phyloP scores from a whole-genome alignment of 1,140 invertebrate species.

The Drosophila subobscura region DNA sequence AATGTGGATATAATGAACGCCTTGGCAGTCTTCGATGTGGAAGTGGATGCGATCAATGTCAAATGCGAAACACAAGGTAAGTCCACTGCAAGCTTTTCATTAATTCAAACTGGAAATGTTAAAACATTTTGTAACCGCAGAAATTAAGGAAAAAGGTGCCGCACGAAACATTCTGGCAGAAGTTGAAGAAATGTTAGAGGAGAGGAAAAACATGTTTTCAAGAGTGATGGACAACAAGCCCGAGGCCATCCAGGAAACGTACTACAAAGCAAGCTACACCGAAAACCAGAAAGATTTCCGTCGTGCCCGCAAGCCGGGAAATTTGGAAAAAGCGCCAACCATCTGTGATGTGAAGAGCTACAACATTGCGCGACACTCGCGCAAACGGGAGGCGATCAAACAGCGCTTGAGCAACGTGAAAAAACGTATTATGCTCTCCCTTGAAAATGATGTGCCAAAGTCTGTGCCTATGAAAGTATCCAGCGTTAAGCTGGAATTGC shows the following conservation, averaged over 20 bases:
- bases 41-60: neutral
- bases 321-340: neutral
- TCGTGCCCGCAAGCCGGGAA: neutral
- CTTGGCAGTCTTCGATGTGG: conserved; percentile 14
- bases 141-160: neutral
- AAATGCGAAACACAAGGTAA: conserved; percentile 1
- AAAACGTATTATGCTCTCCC: conserved; percentile 48
- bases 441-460: conserved; percentile 21
- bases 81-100: neutral
- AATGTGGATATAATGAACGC: conserved; percentile 15
- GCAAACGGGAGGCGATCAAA: conserved; percentile 33
- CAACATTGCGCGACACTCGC: conserved; percentile 43
- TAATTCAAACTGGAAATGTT: too few relatives aligned
- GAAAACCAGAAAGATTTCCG: neutral
- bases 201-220: neutral
- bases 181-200: conserved; percentile 39
- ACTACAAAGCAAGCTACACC: conserved; percentile 2
- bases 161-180: conserved; percentile 28
- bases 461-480: neutral
- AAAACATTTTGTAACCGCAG: too few relatives aligned
- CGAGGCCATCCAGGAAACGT: neutral
- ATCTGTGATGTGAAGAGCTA: conserved; percentile 60
- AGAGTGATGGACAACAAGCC: neutral
- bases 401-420: conserved; percentile 43
- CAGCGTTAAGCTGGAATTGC: too few relatives aligned